phyloP scores from a whole-genome alignment of 2,797 vertebrate genomes.

The Anolis apletophallus region DNA sequence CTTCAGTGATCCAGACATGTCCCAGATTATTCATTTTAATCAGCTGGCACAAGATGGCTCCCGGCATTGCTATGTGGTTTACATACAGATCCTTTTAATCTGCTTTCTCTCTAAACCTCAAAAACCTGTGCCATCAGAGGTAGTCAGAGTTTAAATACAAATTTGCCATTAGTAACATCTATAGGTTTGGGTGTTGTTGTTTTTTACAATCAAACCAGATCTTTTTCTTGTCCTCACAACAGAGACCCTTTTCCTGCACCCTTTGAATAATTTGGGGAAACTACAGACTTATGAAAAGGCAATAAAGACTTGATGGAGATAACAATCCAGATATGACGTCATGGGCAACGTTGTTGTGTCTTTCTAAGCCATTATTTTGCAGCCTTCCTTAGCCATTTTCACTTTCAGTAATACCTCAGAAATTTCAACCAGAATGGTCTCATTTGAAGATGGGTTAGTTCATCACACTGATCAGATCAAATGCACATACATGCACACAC shows the following conservation, averaged over 20 bases:
- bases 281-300: background rate
- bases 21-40: slow-evolving; percentile 35
- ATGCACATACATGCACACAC: slow-evolving; percentile 53
- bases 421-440: slow-evolving; percentile 71
- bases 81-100: slow-evolving; percentile 17
- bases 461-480: slow-evolving; percentile 76
- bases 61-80: slow-evolving; percentile 13
- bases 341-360: slow-evolving; percentile 5
- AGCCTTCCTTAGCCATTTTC: slow-evolving; percentile 45
- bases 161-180: background rate
- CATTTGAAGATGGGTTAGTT: slow-evolving; percentile 67
- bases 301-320: background rate
- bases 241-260: no score
- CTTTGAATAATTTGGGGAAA: background rate
- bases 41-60: slow-evolving; percentile 21
- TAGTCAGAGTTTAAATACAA: slow-evolving; percentile 29
- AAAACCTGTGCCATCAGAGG: background rate
- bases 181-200: background rate
- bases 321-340: background rate
- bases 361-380: slow-evolving; percentile 38
- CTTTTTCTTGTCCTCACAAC: background rate
- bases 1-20: slow-evolving; percentile 24
- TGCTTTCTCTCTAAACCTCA: slow-evolving; percentile 9
- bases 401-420: slow-evolving; percentile 62
- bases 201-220: background rate